Conservation (phyloP, 2,888 invertebrate genomes). For the Troides oblongomaculatus region DNA sequence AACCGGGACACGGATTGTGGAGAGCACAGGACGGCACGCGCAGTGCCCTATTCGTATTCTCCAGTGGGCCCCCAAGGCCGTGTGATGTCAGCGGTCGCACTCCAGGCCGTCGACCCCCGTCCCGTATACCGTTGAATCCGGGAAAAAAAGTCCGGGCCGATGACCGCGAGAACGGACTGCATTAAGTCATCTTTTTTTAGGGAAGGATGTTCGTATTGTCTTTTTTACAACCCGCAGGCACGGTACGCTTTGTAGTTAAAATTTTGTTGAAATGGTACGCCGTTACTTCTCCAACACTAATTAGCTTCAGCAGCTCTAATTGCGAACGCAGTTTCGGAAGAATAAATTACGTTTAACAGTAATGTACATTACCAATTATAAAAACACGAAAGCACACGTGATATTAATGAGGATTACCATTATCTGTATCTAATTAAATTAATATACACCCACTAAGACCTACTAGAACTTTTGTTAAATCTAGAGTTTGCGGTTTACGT, state of each 20-base stretch:
- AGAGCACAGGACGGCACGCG: slow-evolving; percentile 10
- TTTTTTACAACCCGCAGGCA: neutral
- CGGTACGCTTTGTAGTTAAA: neutral
- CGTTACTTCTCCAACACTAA: slow-evolving; percentile 15
- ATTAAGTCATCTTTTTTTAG: slow-evolving; percentile 23
- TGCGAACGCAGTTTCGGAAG: neutral
- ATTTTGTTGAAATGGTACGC: slow-evolving; percentile 7
- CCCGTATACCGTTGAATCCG: slow-evolving; percentile 42
- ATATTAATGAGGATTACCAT: neutral
- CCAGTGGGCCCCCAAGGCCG: slow-evolving; percentile 42
- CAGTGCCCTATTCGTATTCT: slow-evolving; percentile 23
- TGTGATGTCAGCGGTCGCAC: slow-evolving; percentile 35
- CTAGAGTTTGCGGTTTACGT: too few relatives aligned
- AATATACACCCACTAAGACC: too few relatives aligned
- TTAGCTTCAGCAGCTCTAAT: slow-evolving; percentile 6
- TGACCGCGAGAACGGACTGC: slow-evolving; percentile 34
- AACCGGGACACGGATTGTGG: slow-evolving; percentile 1
- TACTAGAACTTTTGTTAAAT: too few relatives aligned
- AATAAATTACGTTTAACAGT: slow-evolving; percentile 19
- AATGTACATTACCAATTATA: neutral
- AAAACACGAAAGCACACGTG: neutral
- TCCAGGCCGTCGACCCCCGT: slow-evolving; percentile 42
- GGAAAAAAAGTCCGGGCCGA: slow-evolving; percentile 37
- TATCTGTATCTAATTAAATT: too few relatives aligned
- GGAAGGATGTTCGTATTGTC: slow-evolving; percentile 31